These are phyloP conservation scores for Alectoris magna DNA, from an alignment of 2,797 vertebrate species.

Conservation along the genomic window DNA sequence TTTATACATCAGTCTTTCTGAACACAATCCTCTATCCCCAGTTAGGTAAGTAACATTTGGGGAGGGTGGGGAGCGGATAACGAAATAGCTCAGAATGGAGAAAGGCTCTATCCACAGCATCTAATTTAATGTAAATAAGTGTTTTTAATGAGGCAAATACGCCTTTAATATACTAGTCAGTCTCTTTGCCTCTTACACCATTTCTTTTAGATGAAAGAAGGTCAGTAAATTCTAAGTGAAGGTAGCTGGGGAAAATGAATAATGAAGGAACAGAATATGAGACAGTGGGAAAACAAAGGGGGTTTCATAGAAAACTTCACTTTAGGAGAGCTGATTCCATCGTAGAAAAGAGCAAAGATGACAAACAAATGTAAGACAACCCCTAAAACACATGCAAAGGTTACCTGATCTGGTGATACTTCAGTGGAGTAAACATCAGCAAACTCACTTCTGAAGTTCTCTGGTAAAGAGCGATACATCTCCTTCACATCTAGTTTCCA, in stretches of 20 bases:
- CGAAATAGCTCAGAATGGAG: not conserved
- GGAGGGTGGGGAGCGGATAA: not conserved
- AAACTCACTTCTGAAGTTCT: constrained; percentile 82
- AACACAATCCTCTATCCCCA: not conserved
- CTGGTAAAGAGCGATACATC: constrained; percentile 86
- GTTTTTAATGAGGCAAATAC: not conserved
- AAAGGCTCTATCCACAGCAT: not conserved
- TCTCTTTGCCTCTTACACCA: not conserved
- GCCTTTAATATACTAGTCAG: not conserved
- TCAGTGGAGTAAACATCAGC: constrained; percentile 76
- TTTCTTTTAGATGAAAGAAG: not conserved
- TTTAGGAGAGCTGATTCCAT: not conserved
- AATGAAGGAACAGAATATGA: not conserved
- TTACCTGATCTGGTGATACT: constrained; percentile 80
- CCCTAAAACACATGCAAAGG: not conserved
- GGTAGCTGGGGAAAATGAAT: not conserved
- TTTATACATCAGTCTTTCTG: not conserved
- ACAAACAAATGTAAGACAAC: not conserved
- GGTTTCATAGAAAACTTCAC: not conserved
- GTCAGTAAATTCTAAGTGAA: not conserved
- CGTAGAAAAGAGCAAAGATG: not conserved
- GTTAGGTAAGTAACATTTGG: not conserved
- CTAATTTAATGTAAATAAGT: not conserved
- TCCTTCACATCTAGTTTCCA: constrained; percentile 92
- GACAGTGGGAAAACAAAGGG: not conserved